These are phyloP conservation scores for Emydoidea blandingii DNA, from an alignment of 2,797 vertebrate genomes.

Conservation along the genomic window DNA sequence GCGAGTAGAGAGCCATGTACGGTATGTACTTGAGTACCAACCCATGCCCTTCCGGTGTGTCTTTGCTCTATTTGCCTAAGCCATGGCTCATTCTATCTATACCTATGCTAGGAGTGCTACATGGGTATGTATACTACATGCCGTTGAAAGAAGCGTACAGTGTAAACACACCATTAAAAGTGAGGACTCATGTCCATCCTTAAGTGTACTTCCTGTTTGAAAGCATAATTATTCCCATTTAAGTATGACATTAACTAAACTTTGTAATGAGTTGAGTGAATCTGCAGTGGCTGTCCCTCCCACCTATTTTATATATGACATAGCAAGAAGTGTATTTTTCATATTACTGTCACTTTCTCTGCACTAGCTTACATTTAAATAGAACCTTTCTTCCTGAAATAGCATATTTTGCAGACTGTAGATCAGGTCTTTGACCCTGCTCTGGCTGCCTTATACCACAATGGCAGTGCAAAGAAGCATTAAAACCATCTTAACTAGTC, in stretches of 20 bases:
- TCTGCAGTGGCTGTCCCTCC: slow-evolving; percentile 3
- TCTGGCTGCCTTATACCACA: neutral
- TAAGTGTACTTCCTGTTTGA: slow-evolving; percentile 16
- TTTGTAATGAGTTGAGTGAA: neutral
- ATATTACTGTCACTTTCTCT: neutral
- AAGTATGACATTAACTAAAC: slow-evolving; percentile 8
- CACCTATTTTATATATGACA: neutral
- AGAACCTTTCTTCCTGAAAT: slow-evolving; percentile 2
- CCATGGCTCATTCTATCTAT: neutral
- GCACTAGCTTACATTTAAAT: neutral
- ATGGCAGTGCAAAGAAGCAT: neutral
- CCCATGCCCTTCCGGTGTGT: neutral
- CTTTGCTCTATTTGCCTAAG: neutral
- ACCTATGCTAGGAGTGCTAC: neutral
- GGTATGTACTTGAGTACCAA: neutral
- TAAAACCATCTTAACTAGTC: neutral
- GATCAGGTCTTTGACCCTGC: neutral
- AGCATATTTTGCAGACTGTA: accelerated
- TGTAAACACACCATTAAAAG: neutral
- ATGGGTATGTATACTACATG: neutral
- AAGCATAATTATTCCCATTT: slow-evolving; percentile 30
- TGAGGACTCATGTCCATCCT: neutral
- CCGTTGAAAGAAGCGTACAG: neutral
- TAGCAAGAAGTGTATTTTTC: neutral
- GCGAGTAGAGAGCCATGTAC: neutral